Evolutionary conservation across 2,113 vertebrate genomes (phyloP).

Genomic region (Actenoides lindsayi): DNA sequence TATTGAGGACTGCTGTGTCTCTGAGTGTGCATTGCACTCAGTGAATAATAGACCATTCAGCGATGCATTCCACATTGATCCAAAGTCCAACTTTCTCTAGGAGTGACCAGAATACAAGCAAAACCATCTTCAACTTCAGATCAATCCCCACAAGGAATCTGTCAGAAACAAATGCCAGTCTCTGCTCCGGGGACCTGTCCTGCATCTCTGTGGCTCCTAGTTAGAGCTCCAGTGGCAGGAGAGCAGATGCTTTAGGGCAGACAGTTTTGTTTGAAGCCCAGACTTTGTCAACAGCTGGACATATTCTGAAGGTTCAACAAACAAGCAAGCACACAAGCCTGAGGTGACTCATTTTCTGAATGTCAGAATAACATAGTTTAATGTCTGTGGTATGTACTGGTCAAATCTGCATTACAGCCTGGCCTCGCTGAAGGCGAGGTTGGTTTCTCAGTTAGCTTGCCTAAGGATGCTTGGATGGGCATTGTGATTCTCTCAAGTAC

Average conservation of each 20-base stretch:
- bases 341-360: conserved; percentile 25
- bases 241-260: conserved; percentile 24
- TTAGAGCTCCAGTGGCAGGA: conserved; percentile 15
- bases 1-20: conserved; percentile 44
- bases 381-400: background rate
- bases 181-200: background rate
- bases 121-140: conserved; percentile 48
- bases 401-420: background rate
- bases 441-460: background rate
- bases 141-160: conserved; percentile 43
- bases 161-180: conserved; percentile 1
- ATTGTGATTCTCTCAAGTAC: background rate
- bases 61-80: conserved; percentile 57
- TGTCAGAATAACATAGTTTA: background rate
- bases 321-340: conserved; percentile 29
- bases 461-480: background rate
- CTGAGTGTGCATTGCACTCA: background rate
- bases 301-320: background rate
- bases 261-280: background rate
- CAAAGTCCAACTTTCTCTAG: conserved; percentile 34
- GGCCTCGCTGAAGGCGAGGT: background rate
- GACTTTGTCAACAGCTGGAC: background rate
- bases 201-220: background rate
- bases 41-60: conserved; percentile 56
- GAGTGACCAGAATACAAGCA: conserved; percentile 61